These are phyloP conservation scores for Amblyjoppa proteus DNA, from an alignment of 2,888 invertebrate genomes.

Conservation along the genomic window DNA sequence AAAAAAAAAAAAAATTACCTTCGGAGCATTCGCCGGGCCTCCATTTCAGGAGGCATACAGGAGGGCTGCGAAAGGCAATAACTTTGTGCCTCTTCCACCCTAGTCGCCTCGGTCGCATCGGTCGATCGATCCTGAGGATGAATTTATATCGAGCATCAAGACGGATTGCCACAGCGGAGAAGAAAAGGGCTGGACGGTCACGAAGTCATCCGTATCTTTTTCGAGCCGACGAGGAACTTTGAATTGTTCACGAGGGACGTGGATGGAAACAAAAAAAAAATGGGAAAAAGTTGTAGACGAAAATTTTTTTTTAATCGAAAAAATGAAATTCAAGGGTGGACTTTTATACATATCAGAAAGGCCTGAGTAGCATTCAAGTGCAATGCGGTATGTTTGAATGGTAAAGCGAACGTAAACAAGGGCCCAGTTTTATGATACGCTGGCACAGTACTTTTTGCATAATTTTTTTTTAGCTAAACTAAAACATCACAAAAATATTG, in stretches of 20 bases:
- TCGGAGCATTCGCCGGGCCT: neutral
- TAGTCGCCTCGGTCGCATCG: slow-evolving; percentile 40
- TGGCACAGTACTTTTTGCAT: too few relatives aligned
- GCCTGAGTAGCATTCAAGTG: too few relatives aligned
- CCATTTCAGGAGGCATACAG: neutral
- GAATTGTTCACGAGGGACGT: slow-evolving; percentile 58
- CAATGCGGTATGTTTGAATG: too few relatives aligned
- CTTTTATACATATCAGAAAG: too few relatives aligned
- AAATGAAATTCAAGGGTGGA: neutral
- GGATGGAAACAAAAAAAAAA: slow-evolving; percentile 29
- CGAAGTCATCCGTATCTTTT: slow-evolving; percentile 44
- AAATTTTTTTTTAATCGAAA: slow-evolving; percentile 8
- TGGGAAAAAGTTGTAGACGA: slow-evolving; percentile 37
- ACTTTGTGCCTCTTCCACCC: slow-evolving; percentile 39
- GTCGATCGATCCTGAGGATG: slow-evolving; percentile 56
- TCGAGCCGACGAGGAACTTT: slow-evolving; percentile 46
- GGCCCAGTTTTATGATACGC: too few relatives aligned
- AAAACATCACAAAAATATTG: too few relatives aligned
- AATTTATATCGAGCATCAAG: slow-evolving; percentile 72
- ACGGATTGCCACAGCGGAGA: slow-evolving; percentile 64
- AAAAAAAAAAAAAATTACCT: neutral
- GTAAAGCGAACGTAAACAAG: too few relatives aligned
- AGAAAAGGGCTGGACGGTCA: slow-evolving; percentile 63
- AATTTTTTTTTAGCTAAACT: too few relatives aligned
- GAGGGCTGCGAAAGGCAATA: slow-evolving; percentile 33